A percentile compares a stretch with the other conserved stretches of the same genome.
Evolutionary conservation across 2,113 vertebrate species (phyloP).

Genomic region (Pelusios castaneus): DNA sequence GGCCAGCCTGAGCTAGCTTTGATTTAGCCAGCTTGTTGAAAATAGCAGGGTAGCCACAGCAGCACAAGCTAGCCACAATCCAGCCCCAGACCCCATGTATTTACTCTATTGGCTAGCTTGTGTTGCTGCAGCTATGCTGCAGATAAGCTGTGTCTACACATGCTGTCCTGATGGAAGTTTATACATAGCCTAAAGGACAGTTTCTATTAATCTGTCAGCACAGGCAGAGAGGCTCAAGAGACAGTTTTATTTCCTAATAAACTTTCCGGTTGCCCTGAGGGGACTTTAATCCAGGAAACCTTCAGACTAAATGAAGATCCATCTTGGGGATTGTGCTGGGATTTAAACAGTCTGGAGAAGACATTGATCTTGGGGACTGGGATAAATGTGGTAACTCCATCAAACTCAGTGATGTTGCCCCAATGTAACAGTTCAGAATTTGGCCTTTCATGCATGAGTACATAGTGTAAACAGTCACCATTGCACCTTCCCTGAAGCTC

Average conservation of each 20-base stretch:
- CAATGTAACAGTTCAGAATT: background rate
- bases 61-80: too few species aligned
- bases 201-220: background rate
- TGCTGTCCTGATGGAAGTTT: too few species aligned
- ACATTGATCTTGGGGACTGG: background rate
- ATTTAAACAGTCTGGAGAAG: background rate
- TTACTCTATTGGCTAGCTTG: too few species aligned
- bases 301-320: too few species aligned
- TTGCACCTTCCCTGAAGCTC: background rate
- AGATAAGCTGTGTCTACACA: too few species aligned
- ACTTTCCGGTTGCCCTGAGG: too few species aligned
- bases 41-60: too few species aligned
- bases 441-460: background rate
- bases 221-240: background rate
- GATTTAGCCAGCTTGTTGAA: too few species aligned
- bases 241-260: background rate
- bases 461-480: background rate
- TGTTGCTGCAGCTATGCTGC: too few species aligned
- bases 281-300: too few species aligned
- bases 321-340: background rate
- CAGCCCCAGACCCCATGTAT: too few species aligned
- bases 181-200: background rate
- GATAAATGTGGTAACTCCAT: constrained; percentile 14
- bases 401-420: constrained; percentile 25
- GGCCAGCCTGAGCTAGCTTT: too few species aligned